Evolutionary conservation across 2,113 vertebrate species (phyloP).

Genomic region (Hydrolagus affinis): DNA sequence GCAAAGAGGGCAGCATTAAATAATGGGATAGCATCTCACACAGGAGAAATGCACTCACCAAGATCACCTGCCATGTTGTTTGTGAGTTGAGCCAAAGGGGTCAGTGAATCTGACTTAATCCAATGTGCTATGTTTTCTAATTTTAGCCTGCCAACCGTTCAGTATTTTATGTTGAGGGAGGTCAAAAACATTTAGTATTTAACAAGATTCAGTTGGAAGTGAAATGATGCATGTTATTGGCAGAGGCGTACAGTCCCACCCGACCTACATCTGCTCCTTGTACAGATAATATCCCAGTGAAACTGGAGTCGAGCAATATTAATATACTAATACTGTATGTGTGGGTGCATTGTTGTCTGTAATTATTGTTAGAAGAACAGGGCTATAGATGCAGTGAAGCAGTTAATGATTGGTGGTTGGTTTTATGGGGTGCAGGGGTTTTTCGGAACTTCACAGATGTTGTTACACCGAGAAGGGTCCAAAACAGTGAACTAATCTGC

Average conservation of each 20-base stretch:
- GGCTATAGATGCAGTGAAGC: background rate
- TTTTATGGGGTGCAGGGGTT: background rate
- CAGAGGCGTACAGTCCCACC: background rate
- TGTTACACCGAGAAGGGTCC: background rate
- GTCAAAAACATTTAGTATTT: background rate
- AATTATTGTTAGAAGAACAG: background rate
- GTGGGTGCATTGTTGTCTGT: background rate
- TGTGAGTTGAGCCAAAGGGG: background rate
- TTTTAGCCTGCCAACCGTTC: background rate
- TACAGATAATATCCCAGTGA: background rate
- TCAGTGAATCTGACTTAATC: background rate
- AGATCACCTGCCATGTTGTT: background rate
- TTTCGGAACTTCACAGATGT: background rate
- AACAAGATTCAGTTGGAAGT: background rate
- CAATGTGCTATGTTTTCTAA: background rate
- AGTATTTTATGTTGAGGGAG: background rate
- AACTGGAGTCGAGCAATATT: background rate
- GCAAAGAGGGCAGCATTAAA: background rate
- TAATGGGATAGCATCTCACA: background rate
- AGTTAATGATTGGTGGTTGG: background rate
- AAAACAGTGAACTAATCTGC: background rate
- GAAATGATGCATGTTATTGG: background rate
- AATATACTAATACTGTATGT: too few species aligned
- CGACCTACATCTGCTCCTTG: background rate
- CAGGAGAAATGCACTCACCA: background rate